Base-by-base conservation (phyloP, 2,888 invertebrate species). In the Folsomia candida region DNA sequence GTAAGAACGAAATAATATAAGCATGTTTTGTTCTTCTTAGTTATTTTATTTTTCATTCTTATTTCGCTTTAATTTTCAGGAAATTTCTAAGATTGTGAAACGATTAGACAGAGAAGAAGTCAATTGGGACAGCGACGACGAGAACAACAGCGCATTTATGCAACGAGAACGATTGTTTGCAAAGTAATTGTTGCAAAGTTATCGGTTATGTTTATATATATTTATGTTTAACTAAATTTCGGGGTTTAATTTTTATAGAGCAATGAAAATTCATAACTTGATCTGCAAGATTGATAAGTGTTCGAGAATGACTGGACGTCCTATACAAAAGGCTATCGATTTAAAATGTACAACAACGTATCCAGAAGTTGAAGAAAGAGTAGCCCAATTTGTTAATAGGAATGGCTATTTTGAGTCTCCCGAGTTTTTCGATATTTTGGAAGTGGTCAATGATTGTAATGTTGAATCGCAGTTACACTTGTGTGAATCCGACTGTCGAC, bases 101-200 rank as follows among this genome's bases (percentile, higher is more conserved):
- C 60, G 68, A 20, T 28, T 60, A 11, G 74, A 74, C n/a, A 62
- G 59, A n/a, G 14, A 51, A n/a, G 69, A 67, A n/a, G 74, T 69
- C 1, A 67, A 71, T 27, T 71, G 59, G 59, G 63, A 66, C 20
- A 60, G 26, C 2, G 73, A 73, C 6, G 61, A 69, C 14, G 71
- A 74, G 1, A 51, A 61, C 18, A 74, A 74, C 57, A 71, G 71
- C 9, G 24, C 71, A 14, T 74, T 71, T 57, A 27, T 71, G 3
- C 14, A 61, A 27, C 54, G 25, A 6, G 67, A 69, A 2, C 64
- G 68, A 57, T 58, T 68, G 1, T 66, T 63, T 22, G 57, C 65
- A 1, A 62, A 58, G 74, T 73, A 66, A 27, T 20, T 51, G 47
- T 22, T 26, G 28, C n/a, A 59, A 27, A 67, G 4, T 20, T n/a